Percentiles rank a stretch among this genome's conserved stretches.
Evolutionary conservation across 2,113 vertebrate species (phyloP).

Genomic region (Ptilonorhynchus violaceus): DNA sequence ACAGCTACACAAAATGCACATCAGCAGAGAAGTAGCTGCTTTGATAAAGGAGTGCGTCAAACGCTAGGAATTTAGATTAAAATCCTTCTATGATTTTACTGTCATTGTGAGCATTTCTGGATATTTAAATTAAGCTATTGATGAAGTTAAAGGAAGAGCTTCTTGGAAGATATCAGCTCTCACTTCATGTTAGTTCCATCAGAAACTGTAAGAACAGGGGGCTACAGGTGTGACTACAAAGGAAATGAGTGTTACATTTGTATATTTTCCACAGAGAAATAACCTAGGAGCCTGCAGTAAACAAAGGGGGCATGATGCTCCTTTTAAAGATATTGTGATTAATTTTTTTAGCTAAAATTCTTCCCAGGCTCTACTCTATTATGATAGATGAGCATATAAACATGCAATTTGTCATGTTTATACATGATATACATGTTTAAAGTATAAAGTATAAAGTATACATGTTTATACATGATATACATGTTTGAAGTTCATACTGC

Average conservation of each 20-base stretch:
- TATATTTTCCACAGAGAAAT: background rate
- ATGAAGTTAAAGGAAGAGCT: background rate
- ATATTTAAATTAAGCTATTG: background rate
- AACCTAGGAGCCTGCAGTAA: background rate
- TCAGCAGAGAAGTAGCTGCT: background rate
- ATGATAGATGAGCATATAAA: background rate
- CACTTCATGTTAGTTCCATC: background rate
- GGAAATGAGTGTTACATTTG: background rate
- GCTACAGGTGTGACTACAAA: background rate
- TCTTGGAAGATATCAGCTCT: background rate
- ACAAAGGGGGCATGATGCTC: background rate
- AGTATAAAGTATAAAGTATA: no score
- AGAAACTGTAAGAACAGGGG: background rate
- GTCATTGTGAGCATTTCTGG: fast-evolving
- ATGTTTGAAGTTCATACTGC: no score
- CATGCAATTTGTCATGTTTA: background rate
- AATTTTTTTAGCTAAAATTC: background rate
- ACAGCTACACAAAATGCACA: background rate
- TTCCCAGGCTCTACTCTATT: background rate
- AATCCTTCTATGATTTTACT: background rate
- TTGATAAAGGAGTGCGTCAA: background rate
- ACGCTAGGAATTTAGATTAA: background rate
- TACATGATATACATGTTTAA: no score
- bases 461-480: no score
- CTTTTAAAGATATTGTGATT: background rate